Evolutionary conservation across 2,888 invertebrate species (phyloP).

Genomic region (Neoitamus cyanurus): DNA sequence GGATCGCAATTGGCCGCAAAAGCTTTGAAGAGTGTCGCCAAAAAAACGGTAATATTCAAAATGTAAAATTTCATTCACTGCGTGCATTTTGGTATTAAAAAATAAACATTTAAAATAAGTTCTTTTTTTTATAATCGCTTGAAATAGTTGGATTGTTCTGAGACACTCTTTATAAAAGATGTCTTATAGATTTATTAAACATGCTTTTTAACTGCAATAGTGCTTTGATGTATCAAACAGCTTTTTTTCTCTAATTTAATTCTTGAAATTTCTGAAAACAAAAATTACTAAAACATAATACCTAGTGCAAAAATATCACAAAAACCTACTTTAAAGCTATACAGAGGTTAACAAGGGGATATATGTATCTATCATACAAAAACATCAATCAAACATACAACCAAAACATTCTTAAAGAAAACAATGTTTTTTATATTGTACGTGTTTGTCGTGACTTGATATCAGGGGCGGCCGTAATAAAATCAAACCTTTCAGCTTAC

Average conservation of each 20-base stretch:
- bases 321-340: not conserved
- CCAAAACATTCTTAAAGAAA: not conserved
- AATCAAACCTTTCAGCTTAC: not conserved
- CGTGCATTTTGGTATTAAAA: no score
- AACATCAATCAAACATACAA: not conserved
- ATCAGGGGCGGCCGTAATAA: not conserved
- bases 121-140: no score
- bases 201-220: not conserved
- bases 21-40: no score
- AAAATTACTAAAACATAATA: not conserved
- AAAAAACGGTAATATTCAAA: no score
- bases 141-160: no score
- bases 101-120: no score
- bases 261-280: not conserved
- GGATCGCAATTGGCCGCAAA: no score
- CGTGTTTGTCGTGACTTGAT: constrained; percentile 21
- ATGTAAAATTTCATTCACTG: no score
- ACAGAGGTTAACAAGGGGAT: not conserved
- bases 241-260: not conserved
- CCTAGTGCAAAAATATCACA: not conserved
- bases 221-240: not conserved
- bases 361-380: not conserved
- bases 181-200: no score
- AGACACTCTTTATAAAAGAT: no score
- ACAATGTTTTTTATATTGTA: not conserved